Percentiles rank a stretch among this genome's conserved stretches.
Conservation (phyloP, 2,797 vertebrate genomes). For the Melanogrammus aeglefinus region DNA sequence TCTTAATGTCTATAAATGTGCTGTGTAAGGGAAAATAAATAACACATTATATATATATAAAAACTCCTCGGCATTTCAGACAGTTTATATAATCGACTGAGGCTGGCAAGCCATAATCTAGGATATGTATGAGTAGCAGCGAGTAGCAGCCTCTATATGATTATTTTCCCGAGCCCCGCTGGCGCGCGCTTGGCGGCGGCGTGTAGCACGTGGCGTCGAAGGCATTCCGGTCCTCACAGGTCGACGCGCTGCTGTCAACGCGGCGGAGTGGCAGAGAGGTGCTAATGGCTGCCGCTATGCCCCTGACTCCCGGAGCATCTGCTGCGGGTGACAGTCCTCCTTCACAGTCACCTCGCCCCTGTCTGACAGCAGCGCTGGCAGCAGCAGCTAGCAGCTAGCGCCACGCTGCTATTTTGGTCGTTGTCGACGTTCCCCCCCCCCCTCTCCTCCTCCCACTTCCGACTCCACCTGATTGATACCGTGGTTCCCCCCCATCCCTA, state of each 20-base stretch:
- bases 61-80: neutral
- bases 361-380: conserved; percentile 56
- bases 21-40: neutral
- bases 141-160: no score
- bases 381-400: conserved; percentile 22
- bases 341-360: conserved; percentile 61
- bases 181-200: conserved; percentile 49
- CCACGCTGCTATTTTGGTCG: conserved; percentile 57
- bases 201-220: conserved; percentile 23
- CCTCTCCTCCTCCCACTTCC: conserved; percentile 17
- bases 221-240: conserved; percentile 50
- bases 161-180: conserved; percentile 12
- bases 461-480: conserved; percentile 58
- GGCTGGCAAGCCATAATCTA: neutral
- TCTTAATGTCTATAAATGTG: conserved; percentile 31
- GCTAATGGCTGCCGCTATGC: conserved; percentile 75
- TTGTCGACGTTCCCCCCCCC: conserved; percentile 35
- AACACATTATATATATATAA: neutral
- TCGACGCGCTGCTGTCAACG: conserved; percentile 65
- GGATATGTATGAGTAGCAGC: no score
- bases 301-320: conserved; percentile 73
- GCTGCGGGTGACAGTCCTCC: conserved; percentile 73
- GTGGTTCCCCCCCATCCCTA: conserved; percentile 21
- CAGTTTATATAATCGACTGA: neutral
- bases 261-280: conserved; percentile 74